Conservation (phyloP, 1,140 invertebrate species). For the Heliconius eleuchia region DNA sequence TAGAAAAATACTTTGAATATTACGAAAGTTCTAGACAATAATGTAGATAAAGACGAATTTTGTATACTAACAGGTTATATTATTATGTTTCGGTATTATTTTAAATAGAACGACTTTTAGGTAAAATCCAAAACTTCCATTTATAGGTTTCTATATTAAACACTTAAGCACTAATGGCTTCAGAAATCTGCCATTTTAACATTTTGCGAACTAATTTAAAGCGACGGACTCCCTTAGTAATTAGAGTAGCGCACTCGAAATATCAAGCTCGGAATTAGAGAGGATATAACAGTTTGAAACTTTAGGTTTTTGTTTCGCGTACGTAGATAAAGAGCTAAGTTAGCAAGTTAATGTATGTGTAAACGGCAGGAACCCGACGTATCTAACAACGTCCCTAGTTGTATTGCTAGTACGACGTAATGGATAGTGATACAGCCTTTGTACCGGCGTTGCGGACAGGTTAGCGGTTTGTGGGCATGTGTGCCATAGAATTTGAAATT, state of each 20-base stretch:
- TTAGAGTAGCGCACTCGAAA: conserved; percentile 11
- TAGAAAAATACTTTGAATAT: neutral
- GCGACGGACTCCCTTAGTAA: conserved; percentile 13
- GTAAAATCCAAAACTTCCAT: neutral
- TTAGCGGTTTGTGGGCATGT: conserved; percentile 41
- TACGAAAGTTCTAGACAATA: neutral
- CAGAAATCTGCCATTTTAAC: conserved; percentile 10
- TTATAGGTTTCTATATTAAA: neutral
- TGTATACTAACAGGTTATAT: neutral
- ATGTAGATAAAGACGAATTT: neutral
- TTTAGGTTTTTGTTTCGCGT: conserved; percentile 1
- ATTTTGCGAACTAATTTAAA: conserved; percentile 11
- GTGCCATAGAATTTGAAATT: conserved; percentile 37
- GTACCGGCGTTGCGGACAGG: conserved; percentile 38
- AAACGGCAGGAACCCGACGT: conserved; percentile 30
- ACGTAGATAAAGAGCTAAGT: neutral
- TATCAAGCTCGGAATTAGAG: conserved; percentile 1
- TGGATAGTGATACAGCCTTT: conserved; percentile 37
- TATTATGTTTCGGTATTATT: neutral
- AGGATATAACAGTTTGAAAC: conserved; percentile 11
- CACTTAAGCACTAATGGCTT: neutral
- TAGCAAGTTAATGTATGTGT: conserved; percentile 7
- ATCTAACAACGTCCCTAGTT: conserved; percentile 38
- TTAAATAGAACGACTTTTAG: neutral
- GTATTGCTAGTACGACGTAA: conserved; percentile 22